Conservation (phyloP, 1,140 invertebrate species). For the Pseudomyrmex concolor region DNA sequence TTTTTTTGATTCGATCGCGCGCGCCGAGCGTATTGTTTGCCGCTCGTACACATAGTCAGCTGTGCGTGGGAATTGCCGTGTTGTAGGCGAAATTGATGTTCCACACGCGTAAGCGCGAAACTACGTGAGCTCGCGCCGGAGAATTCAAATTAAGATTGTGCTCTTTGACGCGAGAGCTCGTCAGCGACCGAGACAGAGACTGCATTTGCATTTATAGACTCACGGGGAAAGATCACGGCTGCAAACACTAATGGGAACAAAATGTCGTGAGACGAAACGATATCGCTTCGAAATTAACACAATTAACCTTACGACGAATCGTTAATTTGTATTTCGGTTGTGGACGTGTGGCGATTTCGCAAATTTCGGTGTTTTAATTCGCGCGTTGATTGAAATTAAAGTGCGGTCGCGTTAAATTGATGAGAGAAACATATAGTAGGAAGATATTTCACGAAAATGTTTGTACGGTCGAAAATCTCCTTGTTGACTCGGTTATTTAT, state of each 20-base stretch:
- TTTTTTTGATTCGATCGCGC: too few relatives aligned
- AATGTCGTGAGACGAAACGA: slow-evolving; percentile 35
- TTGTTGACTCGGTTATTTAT: too few relatives aligned
- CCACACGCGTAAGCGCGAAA: slow-evolving; percentile 51
- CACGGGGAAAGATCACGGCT: slow-evolving; percentile 5
- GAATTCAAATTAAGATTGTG: slow-evolving; percentile 59
- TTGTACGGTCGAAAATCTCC: too few relatives aligned
- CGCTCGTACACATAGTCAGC: slow-evolving; percentile 1
- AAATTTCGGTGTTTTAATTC: not conserved
- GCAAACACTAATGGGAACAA: slow-evolving; percentile 5
- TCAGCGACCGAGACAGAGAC: not conserved
- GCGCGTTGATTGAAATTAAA: not conserved
- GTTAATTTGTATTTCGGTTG: slow-evolving; percentile 34
- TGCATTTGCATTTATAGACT: slow-evolving; percentile 56
- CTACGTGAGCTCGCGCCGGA: slow-evolving; percentile 21
- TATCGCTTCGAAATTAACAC: slow-evolving; percentile 29
- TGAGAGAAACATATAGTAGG: not conserved
- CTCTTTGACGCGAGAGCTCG: slow-evolving; percentile 52
- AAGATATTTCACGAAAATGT: too few relatives aligned
- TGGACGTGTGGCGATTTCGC: too few relatives aligned
- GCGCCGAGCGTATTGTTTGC: not conserved
- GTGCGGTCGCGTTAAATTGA: not conserved
- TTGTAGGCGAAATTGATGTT: slow-evolving; percentile 50
- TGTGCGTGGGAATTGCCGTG: slow-evolving; percentile 52
- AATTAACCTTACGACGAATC: slow-evolving; percentile 18